Percentiles rank a stretch among this genome's conserved stretches.
Evolutionary conservation across 2,113 vertebrate species (phyloP).

Genomic region (Ariopsis seemanni): DNA sequence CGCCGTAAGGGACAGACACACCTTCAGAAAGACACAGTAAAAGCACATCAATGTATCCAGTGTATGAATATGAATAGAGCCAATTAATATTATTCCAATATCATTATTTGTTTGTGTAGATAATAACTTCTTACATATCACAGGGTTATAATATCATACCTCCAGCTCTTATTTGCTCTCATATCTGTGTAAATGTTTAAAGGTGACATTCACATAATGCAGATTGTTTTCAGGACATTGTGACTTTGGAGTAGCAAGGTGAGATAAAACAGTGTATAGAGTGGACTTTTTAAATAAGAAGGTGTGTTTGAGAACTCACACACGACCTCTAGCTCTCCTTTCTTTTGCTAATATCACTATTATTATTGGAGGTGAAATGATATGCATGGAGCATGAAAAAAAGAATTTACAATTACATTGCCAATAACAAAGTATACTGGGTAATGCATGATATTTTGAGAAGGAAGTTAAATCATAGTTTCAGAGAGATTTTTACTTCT

Average conservation of each 20-base stretch:
- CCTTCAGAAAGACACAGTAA: conserved; percentile 64
- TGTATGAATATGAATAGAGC: too few species aligned
- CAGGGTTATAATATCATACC: too few species aligned
- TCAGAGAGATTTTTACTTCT: conserved; percentile 31
- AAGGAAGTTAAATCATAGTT: neutral
- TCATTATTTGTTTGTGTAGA: neutral
- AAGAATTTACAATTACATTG: neutral
- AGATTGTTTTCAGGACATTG: neutral
- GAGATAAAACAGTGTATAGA: neutral
- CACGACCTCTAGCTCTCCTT: neutral
- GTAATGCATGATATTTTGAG: neutral
- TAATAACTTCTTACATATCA: neutral
- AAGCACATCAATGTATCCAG: too few species aligned
- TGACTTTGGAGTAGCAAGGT: neutral
- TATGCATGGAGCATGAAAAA: neutral
- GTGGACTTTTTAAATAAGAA: neutral
- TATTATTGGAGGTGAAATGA: neutral
- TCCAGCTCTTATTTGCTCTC: neutral
- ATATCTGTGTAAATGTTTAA: neutral
- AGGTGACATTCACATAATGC: neutral
- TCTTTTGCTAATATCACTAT: neutral
- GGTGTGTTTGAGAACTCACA: neutral
- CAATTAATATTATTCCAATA: neutral
- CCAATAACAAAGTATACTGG: neutral
- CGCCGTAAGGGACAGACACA: conserved; percentile 88